These are phyloP conservation scores for Gasterosteus nipponicus DNA, from an alignment of 2,113 vertebrate species.

Conservation along the genomic window DNA sequence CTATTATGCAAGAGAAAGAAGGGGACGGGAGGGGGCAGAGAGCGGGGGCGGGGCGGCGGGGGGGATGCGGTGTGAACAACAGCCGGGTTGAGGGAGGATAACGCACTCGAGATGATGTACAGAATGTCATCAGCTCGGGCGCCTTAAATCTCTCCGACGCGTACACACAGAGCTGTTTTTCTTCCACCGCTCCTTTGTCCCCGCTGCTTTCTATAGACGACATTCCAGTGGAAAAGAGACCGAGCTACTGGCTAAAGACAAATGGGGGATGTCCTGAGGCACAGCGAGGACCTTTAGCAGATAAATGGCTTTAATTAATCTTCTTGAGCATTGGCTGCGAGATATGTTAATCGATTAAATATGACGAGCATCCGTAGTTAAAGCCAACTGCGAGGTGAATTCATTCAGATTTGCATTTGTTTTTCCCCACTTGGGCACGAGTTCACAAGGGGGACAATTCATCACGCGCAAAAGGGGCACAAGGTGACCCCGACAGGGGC, in stretches of 20 bases:
- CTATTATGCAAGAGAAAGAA: conserved; percentile 79
- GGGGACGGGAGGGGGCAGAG: conserved; percentile 5
- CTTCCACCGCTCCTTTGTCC: conserved; percentile 62
- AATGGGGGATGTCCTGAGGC: conserved; percentile 62
- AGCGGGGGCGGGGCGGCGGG: neutral
- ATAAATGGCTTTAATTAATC: conserved; percentile 76
- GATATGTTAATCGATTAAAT: conserved; percentile 66
- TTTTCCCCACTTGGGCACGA: neutral
- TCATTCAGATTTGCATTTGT: conserved; percentile 54
- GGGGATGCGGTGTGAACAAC: conserved; percentile 55
- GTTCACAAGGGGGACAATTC: conserved; percentile 42
- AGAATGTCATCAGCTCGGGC: conserved; percentile 52
- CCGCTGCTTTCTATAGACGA: conserved; percentile 44
- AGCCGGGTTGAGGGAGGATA: conserved; percentile 64
- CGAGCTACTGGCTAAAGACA: conserved; percentile 43
- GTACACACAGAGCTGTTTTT: conserved; percentile 19
- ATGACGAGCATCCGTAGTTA: conserved; percentile 56
- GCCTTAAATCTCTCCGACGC: conserved; percentile 45
- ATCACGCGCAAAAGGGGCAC: conserved; percentile 15
- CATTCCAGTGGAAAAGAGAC: conserved; percentile 23
- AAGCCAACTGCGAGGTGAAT: conserved; percentile 71
- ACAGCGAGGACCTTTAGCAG: conserved; percentile 59
- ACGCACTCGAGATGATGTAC: conserved; percentile 57
- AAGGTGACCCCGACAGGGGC: conserved; percentile 43
- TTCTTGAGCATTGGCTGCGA: conserved; percentile 34